phyloP scores from a whole-genome alignment of 2,888 invertebrate genomes.

The Hedya salicella region DNA sequence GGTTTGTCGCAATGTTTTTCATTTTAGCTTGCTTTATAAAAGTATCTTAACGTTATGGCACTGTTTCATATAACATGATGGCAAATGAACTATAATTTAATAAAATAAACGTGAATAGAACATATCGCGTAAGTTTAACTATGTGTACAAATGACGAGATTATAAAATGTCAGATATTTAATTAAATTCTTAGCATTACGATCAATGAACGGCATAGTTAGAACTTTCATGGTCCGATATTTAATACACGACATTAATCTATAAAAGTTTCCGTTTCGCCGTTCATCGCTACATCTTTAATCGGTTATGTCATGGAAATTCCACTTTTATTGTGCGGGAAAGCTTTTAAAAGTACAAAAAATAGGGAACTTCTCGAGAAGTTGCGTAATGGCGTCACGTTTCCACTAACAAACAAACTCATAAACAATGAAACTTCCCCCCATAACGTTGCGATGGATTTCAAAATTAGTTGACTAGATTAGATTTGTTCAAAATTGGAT shows the following conservation, averaged over 20 bases:
- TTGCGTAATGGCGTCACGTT: slow-evolving; percentile 15
- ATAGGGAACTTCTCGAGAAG: slow-evolving; percentile 5
- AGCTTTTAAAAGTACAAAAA: slow-evolving; percentile 24
- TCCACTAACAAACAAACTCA: slow-evolving; percentile 39
- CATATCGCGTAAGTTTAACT: too few relatives aligned
- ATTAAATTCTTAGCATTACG: too few relatives aligned
- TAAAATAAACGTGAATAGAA: too few relatives aligned
- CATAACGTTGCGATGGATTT: slow-evolving; percentile 27
- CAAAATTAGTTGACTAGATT: slow-evolving; percentile 33
- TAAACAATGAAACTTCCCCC: slow-evolving; percentile 39
- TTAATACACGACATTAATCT: neutral
- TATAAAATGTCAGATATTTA: too few relatives aligned
- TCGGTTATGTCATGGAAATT: neutral
- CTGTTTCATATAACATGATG: too few relatives aligned
- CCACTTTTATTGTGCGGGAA: neutral
- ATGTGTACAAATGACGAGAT: too few relatives aligned
- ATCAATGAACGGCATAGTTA: too few relatives aligned
- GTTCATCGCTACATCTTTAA: neutral
- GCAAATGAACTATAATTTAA: too few relatives aligned
- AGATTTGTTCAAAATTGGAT: slow-evolving; percentile 2
- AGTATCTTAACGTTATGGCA: too few relatives aligned
- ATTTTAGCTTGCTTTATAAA: too few relatives aligned
- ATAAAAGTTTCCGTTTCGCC: neutral
- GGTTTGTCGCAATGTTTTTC: too few relatives aligned
- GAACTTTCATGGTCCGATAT: neutral